A percentile compares a stretch with the other conserved stretches of the same genome.
phyloP scores from a whole-genome alignment of 1,140 invertebrate genomes.

The Calosoma granatense region DNA sequence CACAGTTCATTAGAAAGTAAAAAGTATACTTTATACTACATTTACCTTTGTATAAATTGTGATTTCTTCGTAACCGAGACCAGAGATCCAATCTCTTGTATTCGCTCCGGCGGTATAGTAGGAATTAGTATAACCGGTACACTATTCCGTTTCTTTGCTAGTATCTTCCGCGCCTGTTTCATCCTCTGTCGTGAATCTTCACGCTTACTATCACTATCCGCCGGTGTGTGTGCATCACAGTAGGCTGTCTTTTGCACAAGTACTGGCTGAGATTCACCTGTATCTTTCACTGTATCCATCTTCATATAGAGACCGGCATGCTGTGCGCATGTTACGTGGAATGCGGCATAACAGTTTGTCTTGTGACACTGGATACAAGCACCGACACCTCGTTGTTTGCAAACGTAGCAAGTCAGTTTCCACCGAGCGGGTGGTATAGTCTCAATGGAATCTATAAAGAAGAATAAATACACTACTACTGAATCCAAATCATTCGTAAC shows the following conservation, averaged over 20 bases:
- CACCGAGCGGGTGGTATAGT: slow-evolving; percentile 91
- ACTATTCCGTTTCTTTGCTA: slow-evolving; percentile 75
- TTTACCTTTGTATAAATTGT: slow-evolving; percentile 63
- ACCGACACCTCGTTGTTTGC: slow-evolving; percentile 86
- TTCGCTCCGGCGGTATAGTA: slow-evolving; percentile 81
- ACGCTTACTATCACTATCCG: slow-evolving; percentile 47
- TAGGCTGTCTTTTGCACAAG: slow-evolving; percentile 92
- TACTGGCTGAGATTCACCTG: slow-evolving; percentile 51
- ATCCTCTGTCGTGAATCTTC: slow-evolving; percentile 53
- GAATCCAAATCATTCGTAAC: slow-evolving; percentile 97
- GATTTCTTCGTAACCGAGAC: slow-evolving; percentile 65
- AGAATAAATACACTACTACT: slow-evolving; percentile 42
- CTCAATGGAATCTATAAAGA: slow-evolving; percentile 69
- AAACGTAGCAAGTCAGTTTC: slow-evolving; percentile 93
- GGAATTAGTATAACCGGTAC: slow-evolving; percentile 89
- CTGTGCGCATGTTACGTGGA: slow-evolving; percentile 98
- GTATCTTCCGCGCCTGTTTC: slow-evolving; percentile 61
- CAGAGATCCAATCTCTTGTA: slow-evolving; percentile 71
- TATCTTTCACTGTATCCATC: slow-evolving; percentile 81
- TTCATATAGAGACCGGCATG: slow-evolving; percentile 93
- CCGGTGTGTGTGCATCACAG: slow-evolving; percentile 87
- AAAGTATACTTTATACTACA: too few relatives aligned
- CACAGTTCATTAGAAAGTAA: too few relatives aligned
- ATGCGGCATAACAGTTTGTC: slow-evolving; percentile 91
- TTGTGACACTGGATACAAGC: slow-evolving; percentile 98